These are phyloP conservation scores for Benitochromis conjunctus DNA, from an alignment of 2,113 vertebrate species.

Conservation along the genomic window DNA sequence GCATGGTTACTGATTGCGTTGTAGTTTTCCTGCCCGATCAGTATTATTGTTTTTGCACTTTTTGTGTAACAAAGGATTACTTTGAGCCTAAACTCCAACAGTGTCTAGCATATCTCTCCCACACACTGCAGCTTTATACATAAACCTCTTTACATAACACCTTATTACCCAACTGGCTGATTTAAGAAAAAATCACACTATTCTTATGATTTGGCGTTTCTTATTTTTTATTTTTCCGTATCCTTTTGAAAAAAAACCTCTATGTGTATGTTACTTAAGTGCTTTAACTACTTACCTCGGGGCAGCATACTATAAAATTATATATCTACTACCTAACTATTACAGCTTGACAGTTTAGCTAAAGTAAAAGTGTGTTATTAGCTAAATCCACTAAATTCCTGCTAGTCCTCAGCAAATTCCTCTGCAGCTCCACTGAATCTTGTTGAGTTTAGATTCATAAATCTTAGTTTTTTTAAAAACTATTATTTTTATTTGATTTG, in stretches of 20 bases:
- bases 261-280: background rate
- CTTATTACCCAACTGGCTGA: background rate
- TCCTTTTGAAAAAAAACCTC: background rate
- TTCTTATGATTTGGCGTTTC: background rate
- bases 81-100: slow-evolving; percentile 44
- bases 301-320: background rate
- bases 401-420: background rate
- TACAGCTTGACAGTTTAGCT: background rate
- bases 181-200: background rate
- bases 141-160: slow-evolving; percentile 54
- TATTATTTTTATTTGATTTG: background rate
- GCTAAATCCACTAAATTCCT: background rate
- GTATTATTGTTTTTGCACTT: slow-evolving; percentile 45
- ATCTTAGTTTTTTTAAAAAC: background rate
- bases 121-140: slow-evolving; percentile 46
- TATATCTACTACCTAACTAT: background rate
- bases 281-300: background rate
- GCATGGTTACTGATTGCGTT: slow-evolving; percentile 29
- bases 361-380: background rate
- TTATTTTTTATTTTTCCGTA: background rate
- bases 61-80: slow-evolving; percentile 56
- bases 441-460: background rate
- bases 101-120: slow-evolving; percentile 34
- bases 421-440: background rate
- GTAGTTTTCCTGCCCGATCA: slow-evolving; percentile 27